A percentile compares a stretch with the other conserved stretches of the same genome.
Evolutionary conservation across 30 jellyfish, hydroid and myxozoan genomes (phyloP).

Genomic region (Clytia hemisphaerica): DNA sequence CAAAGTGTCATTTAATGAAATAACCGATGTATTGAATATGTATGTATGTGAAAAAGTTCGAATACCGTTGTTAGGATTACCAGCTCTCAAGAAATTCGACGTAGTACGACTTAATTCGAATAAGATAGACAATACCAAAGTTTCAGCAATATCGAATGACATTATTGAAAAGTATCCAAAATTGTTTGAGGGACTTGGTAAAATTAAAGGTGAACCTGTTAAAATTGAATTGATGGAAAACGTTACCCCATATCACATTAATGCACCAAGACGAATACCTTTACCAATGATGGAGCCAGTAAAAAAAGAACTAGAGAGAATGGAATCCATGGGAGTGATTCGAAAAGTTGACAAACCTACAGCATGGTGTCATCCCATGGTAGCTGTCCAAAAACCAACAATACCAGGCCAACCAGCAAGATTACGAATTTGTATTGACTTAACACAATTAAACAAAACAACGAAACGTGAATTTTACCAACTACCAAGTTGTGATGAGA

Average conservation of each 20-base stretch:
- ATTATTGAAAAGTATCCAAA: constrained; percentile 18
- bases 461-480: constrained; percentile 20
- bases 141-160: not conserved
- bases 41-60: too few relatives aligned
- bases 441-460: constrained; percentile 12
- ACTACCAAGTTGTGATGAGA: constrained; percentile 17
- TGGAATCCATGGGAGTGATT: constrained; percentile 22
- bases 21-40: too few relatives aligned
- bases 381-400: too few relatives aligned
- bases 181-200: constrained; percentile 13
- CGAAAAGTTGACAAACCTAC: constrained; percentile 9
- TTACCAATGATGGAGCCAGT: constrained; percentile 24
- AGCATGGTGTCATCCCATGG: constrained; percentile 48
- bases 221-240: not conserved
- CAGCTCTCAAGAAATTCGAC: not conserved
- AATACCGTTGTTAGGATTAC: too few relatives aligned
- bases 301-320: constrained; percentile 27
- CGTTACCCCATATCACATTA: constrained; percentile 12
- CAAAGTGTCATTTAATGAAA: too few relatives aligned
- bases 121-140: not conserved
- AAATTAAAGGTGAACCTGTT: constrained; percentile 21
- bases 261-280: constrained; percentile 16
- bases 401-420: too few relatives aligned
- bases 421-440: constrained; percentile 25
- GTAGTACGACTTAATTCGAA: not conserved